phyloP scores from a whole-genome alignment of 2,888 invertebrate genomes.

The Chymomyza fuscimana region DNA sequence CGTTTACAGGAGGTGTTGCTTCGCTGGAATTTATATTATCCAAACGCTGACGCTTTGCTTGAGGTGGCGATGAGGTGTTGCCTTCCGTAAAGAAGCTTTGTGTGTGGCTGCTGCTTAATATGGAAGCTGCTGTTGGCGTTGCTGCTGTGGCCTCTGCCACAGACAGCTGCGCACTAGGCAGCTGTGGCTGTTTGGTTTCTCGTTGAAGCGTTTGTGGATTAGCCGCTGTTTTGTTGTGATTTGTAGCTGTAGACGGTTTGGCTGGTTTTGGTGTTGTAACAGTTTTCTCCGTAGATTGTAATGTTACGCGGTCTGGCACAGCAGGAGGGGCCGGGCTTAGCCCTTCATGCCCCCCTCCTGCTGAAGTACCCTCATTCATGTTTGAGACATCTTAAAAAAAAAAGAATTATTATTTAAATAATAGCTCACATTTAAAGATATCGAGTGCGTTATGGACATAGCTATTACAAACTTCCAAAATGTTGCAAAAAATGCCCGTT shows the following conservation, averaged over 20 bases:
- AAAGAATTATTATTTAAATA: conserved; percentile 23
- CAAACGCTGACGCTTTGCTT: conserved; percentile 66
- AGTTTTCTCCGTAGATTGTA: conserved; percentile 75
- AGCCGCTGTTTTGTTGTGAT: conserved; percentile 42
- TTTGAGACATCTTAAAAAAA: conserved; percentile 79
- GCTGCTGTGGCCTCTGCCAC: conserved; percentile 66
- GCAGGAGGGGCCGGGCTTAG: conserved; percentile 80
- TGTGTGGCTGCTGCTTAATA: conserved; percentile 17
- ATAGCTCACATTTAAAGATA: background rate
- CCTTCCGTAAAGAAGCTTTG: conserved; percentile 38
- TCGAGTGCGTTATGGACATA: too few species aligned
- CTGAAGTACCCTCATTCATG: conserved; percentile 81
- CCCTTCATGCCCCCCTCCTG: conserved; percentile 81
- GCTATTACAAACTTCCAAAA: too few species aligned
- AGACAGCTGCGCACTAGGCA: conserved; percentile 68
- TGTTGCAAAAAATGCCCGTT: too few species aligned
- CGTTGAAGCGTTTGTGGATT: conserved; percentile 51
- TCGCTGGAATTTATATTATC: conserved; percentile 42
- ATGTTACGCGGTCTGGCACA: conserved; percentile 79
- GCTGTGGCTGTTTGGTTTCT: conserved; percentile 45
- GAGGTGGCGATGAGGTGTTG: conserved; percentile 45
- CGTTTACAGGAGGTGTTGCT: conserved; percentile 8
- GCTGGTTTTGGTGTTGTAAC: conserved; percentile 61
- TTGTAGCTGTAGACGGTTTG: conserved; percentile 42
- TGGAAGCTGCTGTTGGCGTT: conserved; percentile 38